These are phyloP conservation scores for Apis cerana DNA, from an alignment of 1,140 invertebrate genomes.

Conservation along the genomic window DNA sequence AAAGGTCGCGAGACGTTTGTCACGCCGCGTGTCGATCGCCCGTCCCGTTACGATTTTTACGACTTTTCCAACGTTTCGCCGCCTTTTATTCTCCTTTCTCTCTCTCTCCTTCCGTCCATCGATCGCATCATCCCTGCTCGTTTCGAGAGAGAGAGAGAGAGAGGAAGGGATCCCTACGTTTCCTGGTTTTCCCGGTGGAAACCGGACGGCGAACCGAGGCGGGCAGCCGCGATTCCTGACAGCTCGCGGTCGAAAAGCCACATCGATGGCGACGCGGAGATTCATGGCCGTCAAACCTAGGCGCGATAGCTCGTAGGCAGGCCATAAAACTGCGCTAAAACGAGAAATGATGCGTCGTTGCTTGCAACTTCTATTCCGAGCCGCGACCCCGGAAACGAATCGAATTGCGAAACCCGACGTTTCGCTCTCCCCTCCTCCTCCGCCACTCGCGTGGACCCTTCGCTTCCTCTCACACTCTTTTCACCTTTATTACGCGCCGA, in stretches of 20 bases:
- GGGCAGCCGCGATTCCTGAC: constrained; percentile 27
- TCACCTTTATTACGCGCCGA: constrained; percentile 41
- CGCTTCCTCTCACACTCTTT: constrained; percentile 31
- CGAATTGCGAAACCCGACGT: constrained; percentile 53
- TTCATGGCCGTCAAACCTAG: constrained; percentile 66
- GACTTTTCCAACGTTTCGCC: background rate
- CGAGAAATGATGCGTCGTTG: constrained; percentile 74
- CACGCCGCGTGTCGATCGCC: background rate
- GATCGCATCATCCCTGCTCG: no score
- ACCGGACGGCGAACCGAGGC: constrained; percentile 26
- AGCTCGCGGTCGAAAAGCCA: constrained; percentile 52
- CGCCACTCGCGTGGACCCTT: background rate
- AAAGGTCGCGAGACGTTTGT: background rate
- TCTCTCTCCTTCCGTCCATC: background rate
- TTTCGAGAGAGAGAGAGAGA: no score
- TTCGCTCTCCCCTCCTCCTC: background rate
- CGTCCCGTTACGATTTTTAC: background rate
- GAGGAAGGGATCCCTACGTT: background rate
- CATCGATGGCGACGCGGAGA: constrained; percentile 60
- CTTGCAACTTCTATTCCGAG: constrained; percentile 77
- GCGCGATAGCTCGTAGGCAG: constrained; percentile 73
- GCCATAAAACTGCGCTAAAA: constrained; percentile 78
- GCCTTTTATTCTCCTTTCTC: background rate
- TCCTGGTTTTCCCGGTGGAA: constrained; percentile 15
- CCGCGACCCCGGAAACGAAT: constrained; percentile 79